Percentiles rank a stretch among this genome's conserved stretches.
Conservation (phyloP, 2,797 vertebrate species). For the Poeciliopsis presidionis region DNA sequence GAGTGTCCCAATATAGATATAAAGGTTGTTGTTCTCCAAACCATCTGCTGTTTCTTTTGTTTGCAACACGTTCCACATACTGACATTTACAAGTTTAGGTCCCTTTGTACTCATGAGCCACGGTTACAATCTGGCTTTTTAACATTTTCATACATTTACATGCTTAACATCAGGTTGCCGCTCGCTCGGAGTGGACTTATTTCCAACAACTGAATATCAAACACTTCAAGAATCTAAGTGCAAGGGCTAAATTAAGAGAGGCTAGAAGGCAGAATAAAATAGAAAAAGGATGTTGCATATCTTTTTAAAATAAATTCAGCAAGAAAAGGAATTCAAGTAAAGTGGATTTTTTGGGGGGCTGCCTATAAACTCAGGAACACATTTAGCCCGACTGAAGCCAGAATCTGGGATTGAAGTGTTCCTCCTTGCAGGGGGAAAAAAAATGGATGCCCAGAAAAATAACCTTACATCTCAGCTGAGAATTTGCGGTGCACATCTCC, state of each 20-base stretch:
- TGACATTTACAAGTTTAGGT: not conserved
- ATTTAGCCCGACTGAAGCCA: conserved; percentile 22
- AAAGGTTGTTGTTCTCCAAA: not conserved
- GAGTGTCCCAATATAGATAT: not conserved
- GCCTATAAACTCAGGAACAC: conserved; percentile 14
- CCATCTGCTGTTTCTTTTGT: not conserved
- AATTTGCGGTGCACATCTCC: conserved; percentile 47
- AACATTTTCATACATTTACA: conserved; percentile 59
- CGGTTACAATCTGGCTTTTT: conserved; percentile 1
- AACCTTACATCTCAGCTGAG: conserved; percentile 46
- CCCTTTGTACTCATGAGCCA: not conserved
- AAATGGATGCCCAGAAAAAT: conserved; percentile 44
- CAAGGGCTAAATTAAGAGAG: conserved; percentile 31
- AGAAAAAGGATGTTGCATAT: conserved; percentile 6
- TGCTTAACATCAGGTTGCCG: conserved; percentile 44
- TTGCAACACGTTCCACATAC: not conserved
- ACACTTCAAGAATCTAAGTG: conserved; percentile 32
- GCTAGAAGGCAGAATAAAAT: not conserved
- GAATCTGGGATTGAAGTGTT: conserved; percentile 34
- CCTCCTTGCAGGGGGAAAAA: conserved; percentile 23
- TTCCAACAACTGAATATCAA: conserved; percentile 29
- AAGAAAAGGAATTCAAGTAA: not conserved
- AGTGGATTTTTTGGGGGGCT: conserved; percentile 17
- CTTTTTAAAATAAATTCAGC: not conserved
- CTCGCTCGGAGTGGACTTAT: conserved; percentile 1